Base-by-base conservation (phyloP, 2,888 invertebrate species). In the Nephrotoma appendiculata region DNA sequence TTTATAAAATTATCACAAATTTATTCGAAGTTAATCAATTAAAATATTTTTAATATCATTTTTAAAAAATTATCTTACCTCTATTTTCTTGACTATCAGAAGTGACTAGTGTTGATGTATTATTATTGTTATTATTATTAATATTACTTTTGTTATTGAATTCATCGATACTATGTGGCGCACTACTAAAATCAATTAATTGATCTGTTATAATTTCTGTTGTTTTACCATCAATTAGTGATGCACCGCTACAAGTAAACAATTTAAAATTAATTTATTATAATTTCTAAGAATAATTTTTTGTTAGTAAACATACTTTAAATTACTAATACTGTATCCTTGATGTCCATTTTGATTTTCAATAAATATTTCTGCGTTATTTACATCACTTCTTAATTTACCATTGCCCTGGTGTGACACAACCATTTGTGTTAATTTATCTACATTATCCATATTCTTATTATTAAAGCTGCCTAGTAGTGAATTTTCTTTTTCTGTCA, bases 21-120 rank as follows among this genome's bases (percentile, higher is more conserved):
- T 31, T 31, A 31, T 31, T 31, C 31, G 31, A 31, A 1, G 1
- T 2, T 1, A 31, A 31, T 31, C 31, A 31, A 31, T 31, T 3
- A 2, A 31, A 31, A 2, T 31, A 2, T 31, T 31, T 31, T 31
- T 3, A 31, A 31, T 31, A 31, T 31, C 31, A 31, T 2, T 31
- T 31, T 3, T 31, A 31, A 31, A 31, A 31, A 2, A 31, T 31
- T 31, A 31, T 31, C 48, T 11, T 88, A 91, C 91, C 91, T 91
- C 90, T 90, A 90, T 90, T 90, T 90, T 91, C 92, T 89, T 91
- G 91, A 92, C 91, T 92, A 91, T 92, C 91, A 90, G 92, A 91
- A 90, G 91, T 92, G 92, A 92, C 92, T 92, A 92, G 92, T 87
- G 87, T 88, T 90, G 91, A 90, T 88, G 89, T 89, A 86, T 86